These are phyloP conservation scores for Tricholaema leucomelas DNA, from an alignment of 2,113 vertebrate species.

Conservation along the genomic window DNA sequence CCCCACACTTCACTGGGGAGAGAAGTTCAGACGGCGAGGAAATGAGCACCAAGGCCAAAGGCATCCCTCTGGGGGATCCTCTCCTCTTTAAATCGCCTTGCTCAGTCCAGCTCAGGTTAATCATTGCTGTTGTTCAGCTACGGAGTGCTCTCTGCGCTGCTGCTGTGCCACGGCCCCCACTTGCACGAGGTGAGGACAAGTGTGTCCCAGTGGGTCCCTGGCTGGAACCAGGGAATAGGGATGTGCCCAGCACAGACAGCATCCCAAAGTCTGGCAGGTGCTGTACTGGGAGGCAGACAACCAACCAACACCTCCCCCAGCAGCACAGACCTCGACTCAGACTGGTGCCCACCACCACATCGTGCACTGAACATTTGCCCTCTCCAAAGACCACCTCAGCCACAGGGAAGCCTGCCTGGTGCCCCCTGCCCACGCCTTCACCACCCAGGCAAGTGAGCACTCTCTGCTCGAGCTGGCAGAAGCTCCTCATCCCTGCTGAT, in stretches of 20 bases:
- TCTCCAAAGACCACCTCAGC: background rate
- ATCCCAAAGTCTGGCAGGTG: background rate
- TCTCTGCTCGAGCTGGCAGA: background rate
- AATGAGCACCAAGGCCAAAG: background rate
- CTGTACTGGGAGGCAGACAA: accelerated
- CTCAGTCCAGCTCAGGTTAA: background rate
- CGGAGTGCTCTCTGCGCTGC: background rate
- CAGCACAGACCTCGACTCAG: background rate
- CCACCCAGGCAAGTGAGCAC: background rate
- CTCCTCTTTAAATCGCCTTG: background rate
- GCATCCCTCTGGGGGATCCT: background rate
- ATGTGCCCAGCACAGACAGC: background rate
- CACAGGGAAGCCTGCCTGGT: background rate
- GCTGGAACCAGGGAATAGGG: background rate
- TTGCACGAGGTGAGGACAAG: accelerated
- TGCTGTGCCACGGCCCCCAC: background rate
- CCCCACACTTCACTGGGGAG: background rate
- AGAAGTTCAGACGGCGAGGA: background rate
- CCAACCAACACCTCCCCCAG: background rate
- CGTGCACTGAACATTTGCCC: accelerated
- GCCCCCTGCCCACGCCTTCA: accelerated
- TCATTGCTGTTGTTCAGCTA: background rate
- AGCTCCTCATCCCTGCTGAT: background rate
- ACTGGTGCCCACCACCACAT: background rate
- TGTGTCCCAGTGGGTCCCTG: background rate